Evolutionary conservation across 2,797 vertebrate species (phyloP).

Genomic region (Taeniopygia guttata): DNA sequence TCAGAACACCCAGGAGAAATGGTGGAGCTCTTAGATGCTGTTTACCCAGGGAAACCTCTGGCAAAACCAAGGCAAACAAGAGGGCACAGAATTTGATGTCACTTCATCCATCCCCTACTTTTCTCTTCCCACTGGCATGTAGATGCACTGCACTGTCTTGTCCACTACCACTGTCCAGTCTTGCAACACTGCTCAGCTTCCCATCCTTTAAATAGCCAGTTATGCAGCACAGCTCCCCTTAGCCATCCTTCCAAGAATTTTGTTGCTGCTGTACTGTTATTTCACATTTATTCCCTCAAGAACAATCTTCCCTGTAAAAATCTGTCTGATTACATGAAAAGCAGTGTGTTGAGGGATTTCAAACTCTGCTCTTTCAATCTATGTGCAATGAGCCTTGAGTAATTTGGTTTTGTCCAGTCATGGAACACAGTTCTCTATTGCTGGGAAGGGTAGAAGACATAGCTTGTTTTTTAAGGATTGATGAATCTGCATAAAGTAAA

Average conservation of each 20-base stretch:
- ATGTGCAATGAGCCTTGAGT: neutral
- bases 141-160: neutral
- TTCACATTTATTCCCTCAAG: neutral
- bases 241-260: neutral
- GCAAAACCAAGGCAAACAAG: neutral
- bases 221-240: neutral
- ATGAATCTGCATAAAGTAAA: neutral
- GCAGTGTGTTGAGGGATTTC: neutral
- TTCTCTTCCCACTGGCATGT: accelerated
- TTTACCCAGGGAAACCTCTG: neutral
- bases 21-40: too few species aligned
- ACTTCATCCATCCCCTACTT: neutral
- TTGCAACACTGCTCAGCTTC: neutral
- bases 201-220: neutral
- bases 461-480: neutral
- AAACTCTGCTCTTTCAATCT: neutral
- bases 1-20: neutral
- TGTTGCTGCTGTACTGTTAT: neutral
- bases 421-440: neutral
- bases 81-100: neutral
- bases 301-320: neutral
- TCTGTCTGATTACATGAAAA: neutral
- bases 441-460: neutral
- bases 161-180: neutral
- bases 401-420: neutral